Conservation (phyloP, 2,113 vertebrate genomes). For the Synchiropus splendidus region DNA sequence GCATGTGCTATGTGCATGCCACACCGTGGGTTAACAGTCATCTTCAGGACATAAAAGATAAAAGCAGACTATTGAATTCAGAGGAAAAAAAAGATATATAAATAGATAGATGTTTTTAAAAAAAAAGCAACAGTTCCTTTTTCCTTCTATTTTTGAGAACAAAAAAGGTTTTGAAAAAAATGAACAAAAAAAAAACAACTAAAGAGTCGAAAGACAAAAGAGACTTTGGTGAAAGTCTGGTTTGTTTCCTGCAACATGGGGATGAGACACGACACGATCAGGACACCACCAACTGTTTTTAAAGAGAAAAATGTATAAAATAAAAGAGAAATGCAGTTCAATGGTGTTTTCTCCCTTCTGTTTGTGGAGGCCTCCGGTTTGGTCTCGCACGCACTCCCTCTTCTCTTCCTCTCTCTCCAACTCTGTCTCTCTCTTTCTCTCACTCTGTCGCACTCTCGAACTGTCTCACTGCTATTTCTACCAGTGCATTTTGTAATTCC, state of each 20-base stretch:
- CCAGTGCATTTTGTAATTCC: constrained; percentile 76
- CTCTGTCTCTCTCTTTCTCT: constrained; percentile 24
- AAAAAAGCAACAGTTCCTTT: constrained; percentile 68
- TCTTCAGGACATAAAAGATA: constrained; percentile 74
- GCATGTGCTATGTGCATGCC: constrained; percentile 81
- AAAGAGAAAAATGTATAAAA: constrained; percentile 33
- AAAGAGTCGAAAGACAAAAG: constrained; percentile 63
- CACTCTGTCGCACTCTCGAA: constrained; percentile 51
- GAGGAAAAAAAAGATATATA: constrained; percentile 56
- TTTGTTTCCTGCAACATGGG: constrained; percentile 61
- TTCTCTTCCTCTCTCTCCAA: constrained; percentile 42
- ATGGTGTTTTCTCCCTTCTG: constrained; percentile 57
- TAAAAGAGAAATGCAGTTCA: constrained; percentile 51
- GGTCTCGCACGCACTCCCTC: constrained; percentile 44
- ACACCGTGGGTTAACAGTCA: constrained; percentile 74
- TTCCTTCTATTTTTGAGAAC: constrained; percentile 87
- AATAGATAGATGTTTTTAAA: constrained; percentile 74
- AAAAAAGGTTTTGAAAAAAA: constrained; percentile 59
- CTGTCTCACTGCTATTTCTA: constrained; percentile 67
- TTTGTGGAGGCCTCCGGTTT: constrained; percentile 39
- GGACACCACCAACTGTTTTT: constrained; percentile 59
- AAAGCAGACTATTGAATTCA: constrained; percentile 60
- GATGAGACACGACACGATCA: constrained; percentile 61
- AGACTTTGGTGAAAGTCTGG: constrained; percentile 59
- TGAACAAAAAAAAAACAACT: constrained; percentile 47